These are phyloP conservation scores for Tuta absoluta DNA, from an alignment of 2,888 invertebrate genomes.

Conservation along the genomic window DNA sequence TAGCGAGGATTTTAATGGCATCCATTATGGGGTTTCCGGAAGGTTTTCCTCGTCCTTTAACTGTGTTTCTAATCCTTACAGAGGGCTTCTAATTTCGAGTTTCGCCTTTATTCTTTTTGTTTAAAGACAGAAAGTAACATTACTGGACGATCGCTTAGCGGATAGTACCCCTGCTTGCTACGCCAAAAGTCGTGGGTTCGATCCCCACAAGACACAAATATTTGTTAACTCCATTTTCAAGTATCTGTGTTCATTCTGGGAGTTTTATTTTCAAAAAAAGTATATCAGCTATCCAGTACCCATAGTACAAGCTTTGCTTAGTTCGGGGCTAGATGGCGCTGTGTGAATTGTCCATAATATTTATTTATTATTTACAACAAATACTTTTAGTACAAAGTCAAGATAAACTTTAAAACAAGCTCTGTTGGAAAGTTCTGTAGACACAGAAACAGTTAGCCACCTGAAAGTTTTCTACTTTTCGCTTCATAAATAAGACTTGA, in stretches of 20 bases:
- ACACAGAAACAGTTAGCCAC: background rate
- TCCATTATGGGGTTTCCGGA: background rate
- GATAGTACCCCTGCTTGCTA: no score
- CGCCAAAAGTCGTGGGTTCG: no score
- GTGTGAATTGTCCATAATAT: no score
- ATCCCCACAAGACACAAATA: no score
- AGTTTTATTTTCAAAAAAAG: no score
- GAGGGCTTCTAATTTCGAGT: background rate
- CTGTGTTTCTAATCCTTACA: background rate
- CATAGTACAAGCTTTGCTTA: no score
- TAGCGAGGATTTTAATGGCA: background rate
- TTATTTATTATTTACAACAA: background rate
- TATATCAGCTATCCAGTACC: no score
- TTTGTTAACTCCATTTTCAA: no score
- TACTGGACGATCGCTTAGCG: no score
- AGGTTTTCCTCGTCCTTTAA: background rate
- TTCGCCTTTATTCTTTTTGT: background rate
- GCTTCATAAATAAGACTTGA: constrained; percentile 5
- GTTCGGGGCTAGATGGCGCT: no score
- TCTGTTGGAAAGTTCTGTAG: background rate
- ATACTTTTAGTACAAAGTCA: background rate
- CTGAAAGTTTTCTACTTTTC: background rate
- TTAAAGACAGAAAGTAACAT: background rate
- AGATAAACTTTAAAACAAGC: background rate
- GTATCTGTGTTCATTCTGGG: no score